Percentiles rank a stretch among this genome's conserved stretches.
These are phyloP conservation scores for Balaeniceps rex DNA, from an alignment of 2,113 vertebrate species.

Conservation along the genomic window DNA sequence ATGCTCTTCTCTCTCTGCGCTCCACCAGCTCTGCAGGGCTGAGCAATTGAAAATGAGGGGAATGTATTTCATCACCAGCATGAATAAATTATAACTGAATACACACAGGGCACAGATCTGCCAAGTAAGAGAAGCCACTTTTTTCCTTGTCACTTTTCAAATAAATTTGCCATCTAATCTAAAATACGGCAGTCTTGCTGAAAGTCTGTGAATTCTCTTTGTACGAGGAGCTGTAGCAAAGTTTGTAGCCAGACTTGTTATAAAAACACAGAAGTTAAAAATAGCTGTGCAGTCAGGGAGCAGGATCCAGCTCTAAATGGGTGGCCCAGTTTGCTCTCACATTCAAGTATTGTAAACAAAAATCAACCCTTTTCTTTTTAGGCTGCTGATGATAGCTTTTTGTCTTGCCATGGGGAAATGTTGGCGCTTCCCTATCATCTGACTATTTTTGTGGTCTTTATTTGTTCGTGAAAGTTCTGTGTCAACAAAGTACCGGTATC, in stretches of 20 bases:
- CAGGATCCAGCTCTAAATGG: constrained; percentile 20
- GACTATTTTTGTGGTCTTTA: background rate
- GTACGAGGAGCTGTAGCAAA: background rate
- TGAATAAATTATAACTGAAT: background rate
- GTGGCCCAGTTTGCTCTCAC: constrained; percentile 47
- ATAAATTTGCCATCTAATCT: background rate
- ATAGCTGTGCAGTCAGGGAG: background rate
- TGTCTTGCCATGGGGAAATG: background rate
- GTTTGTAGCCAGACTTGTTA: background rate
- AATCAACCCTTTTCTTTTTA: background rate
- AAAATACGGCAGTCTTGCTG: background rate
- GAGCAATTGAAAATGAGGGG: background rate
- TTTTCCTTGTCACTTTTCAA: background rate
- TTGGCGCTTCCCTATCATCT: background rate
- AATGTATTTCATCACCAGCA: background rate
- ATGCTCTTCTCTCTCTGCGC: background rate
- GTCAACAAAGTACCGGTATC: background rate
- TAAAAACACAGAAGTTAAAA: constrained; percentile 35
- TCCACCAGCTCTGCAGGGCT: background rate
- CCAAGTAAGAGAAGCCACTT: background rate
- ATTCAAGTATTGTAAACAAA: background rate
- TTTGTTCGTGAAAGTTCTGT: background rate
- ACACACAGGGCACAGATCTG: background rate
- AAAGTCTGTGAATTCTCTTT: background rate
- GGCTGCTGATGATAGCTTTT: background rate